Conservation (phyloP, 2,797 vertebrate species). For the Phataginus tricuspis region DNA sequence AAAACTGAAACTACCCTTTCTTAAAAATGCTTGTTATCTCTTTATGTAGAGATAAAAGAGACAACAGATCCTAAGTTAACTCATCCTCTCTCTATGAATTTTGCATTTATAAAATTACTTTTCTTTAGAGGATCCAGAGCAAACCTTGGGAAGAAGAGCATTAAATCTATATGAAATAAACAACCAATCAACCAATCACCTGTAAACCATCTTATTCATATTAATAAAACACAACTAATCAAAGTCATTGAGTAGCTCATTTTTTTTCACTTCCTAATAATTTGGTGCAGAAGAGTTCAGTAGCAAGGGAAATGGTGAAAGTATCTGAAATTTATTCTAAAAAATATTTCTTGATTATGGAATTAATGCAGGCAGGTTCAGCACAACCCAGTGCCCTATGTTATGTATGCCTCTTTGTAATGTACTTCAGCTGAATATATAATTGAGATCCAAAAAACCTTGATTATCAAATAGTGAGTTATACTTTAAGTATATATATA, state of each 20-base stretch:
- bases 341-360: not conserved
- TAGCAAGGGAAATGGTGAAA: not conserved
- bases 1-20: not conserved
- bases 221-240: not conserved
- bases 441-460: not conserved
- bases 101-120: not conserved
- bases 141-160: not conserved
- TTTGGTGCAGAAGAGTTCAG: not conserved
- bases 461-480: not conserved
- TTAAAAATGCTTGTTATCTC: not conserved
- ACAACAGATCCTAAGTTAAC: not conserved
- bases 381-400: not conserved
- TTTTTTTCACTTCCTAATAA: not conserved
- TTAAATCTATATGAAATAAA: not conserved
- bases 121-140: not conserved
- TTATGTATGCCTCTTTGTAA: not conserved
- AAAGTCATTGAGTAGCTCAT: not conserved
- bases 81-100: not conserved
- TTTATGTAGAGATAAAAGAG: not conserved
- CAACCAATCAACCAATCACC: not conserved
- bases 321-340: not conserved
- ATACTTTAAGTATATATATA: not conserved
- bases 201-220: not conserved
- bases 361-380: not conserved
- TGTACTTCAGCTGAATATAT: not conserved